phyloP scores from a whole-genome alignment of 2,888 invertebrate genomes.

The Raillietiella orientalis region DNA sequence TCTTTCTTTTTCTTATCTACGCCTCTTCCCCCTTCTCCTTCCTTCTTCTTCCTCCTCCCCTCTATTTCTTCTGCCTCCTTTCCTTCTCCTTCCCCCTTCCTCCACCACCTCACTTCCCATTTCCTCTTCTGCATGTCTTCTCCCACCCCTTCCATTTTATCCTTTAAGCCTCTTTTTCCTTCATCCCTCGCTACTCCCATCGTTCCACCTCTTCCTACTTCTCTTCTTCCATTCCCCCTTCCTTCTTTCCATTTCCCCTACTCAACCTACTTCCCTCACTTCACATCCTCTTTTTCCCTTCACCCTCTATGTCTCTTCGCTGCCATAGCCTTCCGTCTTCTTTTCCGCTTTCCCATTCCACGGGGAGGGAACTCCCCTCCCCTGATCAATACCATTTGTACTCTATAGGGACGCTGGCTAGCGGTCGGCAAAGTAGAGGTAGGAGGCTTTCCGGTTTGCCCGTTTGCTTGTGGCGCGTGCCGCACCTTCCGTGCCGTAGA shows the following conservation, averaged over 20 bases:
- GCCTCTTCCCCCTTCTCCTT: not conserved
- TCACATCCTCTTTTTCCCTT: no score
- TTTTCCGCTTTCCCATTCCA: no score
- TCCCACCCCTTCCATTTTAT: not conserved
- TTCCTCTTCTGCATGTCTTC: conserved; percentile 2
- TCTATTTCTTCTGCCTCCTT: conserved; percentile 2
- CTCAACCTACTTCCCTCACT: no score
- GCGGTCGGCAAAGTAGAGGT: no score
- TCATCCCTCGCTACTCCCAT: conserved; percentile 1
- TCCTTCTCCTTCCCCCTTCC: conserved; percentile 2
- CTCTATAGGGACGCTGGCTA: no score
- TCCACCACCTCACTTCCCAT: conserved; percentile 2
- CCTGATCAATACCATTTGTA: no score
- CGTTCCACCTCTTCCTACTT: conserved; percentile 1
- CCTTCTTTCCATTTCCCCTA: not conserved
- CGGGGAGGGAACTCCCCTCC: no score
- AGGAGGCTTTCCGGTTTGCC: no score
- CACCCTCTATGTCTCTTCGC: no score
- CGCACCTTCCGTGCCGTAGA: no score
- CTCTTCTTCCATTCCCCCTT: not conserved
- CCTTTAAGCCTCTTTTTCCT: conserved; percentile 1
- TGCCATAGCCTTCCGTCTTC: no score
- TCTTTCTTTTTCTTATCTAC: conserved; percentile 4
- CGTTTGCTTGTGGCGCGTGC: no score
- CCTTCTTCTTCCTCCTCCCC: conserved; percentile 2